Base-by-base conservation (phyloP, 2,113 vertebrate genomes). In the Xiphias gladius region DNA sequence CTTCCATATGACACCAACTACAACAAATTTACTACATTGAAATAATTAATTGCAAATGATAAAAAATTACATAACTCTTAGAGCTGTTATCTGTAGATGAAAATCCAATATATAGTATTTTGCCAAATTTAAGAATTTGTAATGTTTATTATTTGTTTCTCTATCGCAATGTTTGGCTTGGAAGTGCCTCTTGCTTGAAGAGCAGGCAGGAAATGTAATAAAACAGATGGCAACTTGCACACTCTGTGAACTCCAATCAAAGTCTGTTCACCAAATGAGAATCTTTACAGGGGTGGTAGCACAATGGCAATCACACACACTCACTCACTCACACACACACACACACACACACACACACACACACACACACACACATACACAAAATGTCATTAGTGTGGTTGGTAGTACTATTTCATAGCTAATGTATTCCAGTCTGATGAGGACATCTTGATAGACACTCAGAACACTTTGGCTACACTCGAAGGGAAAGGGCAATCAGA, bases 231-330 rank as follows among this genome's bases (percentile, higher is more conserved):
- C 66, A 11, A 55, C 58, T 62, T 63, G 70, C n/a, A 2, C 20
- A 11, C 66, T 67, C 43, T n/a, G 59, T 76, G 76, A 79, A 74
- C 63, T 66, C 63, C 77, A 85, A 48, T 79, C 62, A 82, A 78
- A 70, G 75, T 85, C 86, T 89, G 87, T 22, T 89, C 41, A 46
- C 26, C 86, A 90, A 61, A 82, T 88, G 83, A 87, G 58, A 68
- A 65, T 88, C 78, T 90, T 86, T 79, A 88, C 39, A 79, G 64
- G 48, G 35, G 16, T 10, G 35, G 64, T n/a, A 66, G 55, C 41
- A 32, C 78, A 69, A 37, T 32, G 64, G 17, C 54, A 54, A n/a
- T 37, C 52, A 39, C 69, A 35, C n/a, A 41, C 54, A 43, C 37
- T 28, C 24, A 59, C 50, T 11, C 39, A 41, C 58, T 2, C 22